A percentile compares a stretch with the other conserved stretches of the same genome.
These are phyloP conservation scores for Oostethus manadensis DNA, from an alignment of 2,113 vertebrate species.

Conservation along the genomic window DNA sequence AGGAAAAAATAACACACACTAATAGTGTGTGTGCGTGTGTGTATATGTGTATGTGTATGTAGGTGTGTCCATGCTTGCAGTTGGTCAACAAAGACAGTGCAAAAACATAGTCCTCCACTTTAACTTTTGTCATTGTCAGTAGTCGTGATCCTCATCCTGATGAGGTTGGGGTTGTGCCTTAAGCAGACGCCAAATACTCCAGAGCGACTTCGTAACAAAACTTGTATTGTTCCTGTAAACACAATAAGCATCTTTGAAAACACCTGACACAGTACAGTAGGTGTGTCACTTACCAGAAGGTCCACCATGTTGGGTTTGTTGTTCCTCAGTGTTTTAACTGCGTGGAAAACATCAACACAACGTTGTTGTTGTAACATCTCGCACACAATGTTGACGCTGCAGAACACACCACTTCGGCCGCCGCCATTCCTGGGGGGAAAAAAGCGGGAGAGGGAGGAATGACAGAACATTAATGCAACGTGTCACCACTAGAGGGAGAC, in stretches of 20 bases:
- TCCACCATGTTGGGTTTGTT: constrained; percentile 99
- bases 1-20: constrained; percentile 8
- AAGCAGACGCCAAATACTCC: constrained; percentile 93
- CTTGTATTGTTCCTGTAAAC: constrained; percentile 92
- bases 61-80: constrained; percentile 20
- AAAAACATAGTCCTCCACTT: constrained; percentile 29
- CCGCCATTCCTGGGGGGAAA: constrained; percentile 81
- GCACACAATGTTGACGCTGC: constrained; percentile 94
- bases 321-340: constrained; percentile 95
- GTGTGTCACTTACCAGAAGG: constrained; percentile 79
- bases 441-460: background rate
- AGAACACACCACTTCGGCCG: constrained; percentile 92
- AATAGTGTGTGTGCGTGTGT: background rate
- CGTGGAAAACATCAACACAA: constrained; percentile 91
- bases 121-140: constrained; percentile 28
- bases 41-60: constrained; percentile 13
- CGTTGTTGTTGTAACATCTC: constrained; percentile 95
- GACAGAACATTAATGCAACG: background rate
- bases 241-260: background rate
- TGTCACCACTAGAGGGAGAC: constrained; percentile 35
- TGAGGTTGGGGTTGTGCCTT: background rate
- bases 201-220: constrained; percentile 98
- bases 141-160: constrained; percentile 4
- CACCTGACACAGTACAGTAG: background rate
- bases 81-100: constrained; percentile 39